Percentiles rank a stretch among this genome's conserved stretches.
Evolutionary conservation across 2,797 vertebrate genomes (phyloP).

Genomic region (Eremophila alpestris): DNA sequence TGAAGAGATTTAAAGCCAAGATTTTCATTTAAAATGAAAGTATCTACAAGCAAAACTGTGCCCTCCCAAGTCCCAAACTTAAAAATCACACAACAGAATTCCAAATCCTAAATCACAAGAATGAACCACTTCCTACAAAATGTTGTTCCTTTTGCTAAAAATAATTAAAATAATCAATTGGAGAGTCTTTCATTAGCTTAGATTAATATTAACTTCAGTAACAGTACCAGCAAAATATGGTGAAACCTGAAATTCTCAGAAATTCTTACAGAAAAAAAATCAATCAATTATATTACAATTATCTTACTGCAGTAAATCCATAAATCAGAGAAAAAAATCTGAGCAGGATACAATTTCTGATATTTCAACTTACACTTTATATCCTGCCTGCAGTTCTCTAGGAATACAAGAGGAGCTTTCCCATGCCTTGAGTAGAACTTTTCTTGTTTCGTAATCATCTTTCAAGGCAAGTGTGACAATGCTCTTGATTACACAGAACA

Average conservation of each 20-base stretch:
- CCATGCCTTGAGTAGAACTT: neutral
- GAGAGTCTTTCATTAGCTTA: neutral
- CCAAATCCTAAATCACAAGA: neutral
- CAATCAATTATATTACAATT: neutral
- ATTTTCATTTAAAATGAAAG: neutral
- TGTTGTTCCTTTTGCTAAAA: neutral
- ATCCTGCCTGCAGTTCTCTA: neutral
- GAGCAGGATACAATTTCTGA: neutral
- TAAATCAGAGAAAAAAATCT: neutral
- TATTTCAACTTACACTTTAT: neutral
- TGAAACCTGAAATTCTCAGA: neutral
- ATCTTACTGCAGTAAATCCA: neutral
- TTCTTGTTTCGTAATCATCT: neutral
- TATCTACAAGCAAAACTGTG: neutral
- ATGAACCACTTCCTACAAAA: neutral
- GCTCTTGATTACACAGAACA: neutral
- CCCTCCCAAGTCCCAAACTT: neutral
- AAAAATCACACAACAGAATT: neutral
- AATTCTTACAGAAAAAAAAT: neutral
- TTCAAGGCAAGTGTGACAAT: neutral
- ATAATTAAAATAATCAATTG: neutral
- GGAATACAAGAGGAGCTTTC: neutral
- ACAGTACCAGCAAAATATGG: neutral
- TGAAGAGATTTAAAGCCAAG: neutral
- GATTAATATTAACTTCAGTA: neutral